Conservation (phyloP, 2,888 invertebrate genomes). For the Dinocampus coccinellae region DNA sequence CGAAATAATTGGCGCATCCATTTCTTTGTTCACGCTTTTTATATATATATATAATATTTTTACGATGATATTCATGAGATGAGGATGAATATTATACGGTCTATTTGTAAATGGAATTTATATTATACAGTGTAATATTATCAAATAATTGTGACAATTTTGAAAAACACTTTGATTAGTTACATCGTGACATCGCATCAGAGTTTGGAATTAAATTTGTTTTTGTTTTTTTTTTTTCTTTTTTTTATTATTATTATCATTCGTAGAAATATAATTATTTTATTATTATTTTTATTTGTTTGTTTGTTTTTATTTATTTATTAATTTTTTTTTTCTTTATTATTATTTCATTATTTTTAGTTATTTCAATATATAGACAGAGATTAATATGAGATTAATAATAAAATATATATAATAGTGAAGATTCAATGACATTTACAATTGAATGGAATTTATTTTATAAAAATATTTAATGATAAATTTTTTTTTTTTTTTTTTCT, state of each 20-base stretch:
- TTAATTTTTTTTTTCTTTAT: no score
- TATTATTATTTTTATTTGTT: no score
- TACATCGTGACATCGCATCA: background rate
- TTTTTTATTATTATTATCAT: no score
- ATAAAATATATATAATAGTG: background rate
- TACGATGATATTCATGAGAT: background rate
- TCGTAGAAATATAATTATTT: no score
- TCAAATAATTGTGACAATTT: background rate
- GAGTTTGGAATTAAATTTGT: no score
- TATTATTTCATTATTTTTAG: background rate
- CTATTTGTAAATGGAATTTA: background rate
- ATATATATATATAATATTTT: background rate
- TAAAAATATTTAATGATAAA: no score
- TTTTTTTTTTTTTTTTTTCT: no score
- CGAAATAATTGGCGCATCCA: conserved; percentile 34
- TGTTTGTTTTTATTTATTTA: no score
- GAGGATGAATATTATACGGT: background rate
- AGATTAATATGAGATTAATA: background rate
- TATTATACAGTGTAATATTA: no score
- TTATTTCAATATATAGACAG: no score
- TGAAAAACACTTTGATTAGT: background rate
- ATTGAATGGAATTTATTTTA: background rate
- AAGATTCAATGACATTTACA: background rate
- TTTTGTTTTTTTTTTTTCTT: background rate
- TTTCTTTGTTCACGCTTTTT: conserved; percentile 8